These are phyloP conservation scores for Camelus bactrianus DNA, from an alignment of 2,113 vertebrate species.

Conservation along the genomic window DNA sequence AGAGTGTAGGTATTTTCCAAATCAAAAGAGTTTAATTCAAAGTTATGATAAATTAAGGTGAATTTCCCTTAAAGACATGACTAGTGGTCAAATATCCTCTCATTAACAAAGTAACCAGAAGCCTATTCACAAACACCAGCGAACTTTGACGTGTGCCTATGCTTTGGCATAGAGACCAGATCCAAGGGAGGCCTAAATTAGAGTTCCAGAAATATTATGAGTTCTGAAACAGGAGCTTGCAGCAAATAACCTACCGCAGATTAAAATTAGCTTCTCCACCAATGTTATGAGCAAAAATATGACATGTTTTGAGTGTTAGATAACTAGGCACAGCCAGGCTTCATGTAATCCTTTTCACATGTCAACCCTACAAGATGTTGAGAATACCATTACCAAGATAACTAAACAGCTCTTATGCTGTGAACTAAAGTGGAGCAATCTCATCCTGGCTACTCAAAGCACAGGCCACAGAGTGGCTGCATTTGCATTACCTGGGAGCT, in stretches of 20 bases:
- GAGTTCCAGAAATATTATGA: not conserved
- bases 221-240: not conserved
- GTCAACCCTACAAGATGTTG: not conserved
- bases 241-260: not conserved
- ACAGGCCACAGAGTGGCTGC: not conserved
- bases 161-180: not conserved
- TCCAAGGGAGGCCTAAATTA: not conserved
- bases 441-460: not conserved
- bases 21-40: conserved; percentile 51
- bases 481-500: not conserved
- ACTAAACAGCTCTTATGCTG: not conserved
- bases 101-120: not conserved
- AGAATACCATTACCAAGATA: not conserved
- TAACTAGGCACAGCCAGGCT: not conserved
- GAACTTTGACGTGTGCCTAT: not conserved
- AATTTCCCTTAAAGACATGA: conserved; percentile 40
- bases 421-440: not conserved
- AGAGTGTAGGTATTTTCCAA: conserved; percentile 29
- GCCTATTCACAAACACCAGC: not conserved
- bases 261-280: not conserved
- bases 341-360: not conserved
- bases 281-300: not conserved
- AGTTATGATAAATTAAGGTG: conserved; percentile 7
- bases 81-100: not conserved
- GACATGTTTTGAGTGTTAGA: not conserved